Conservation (phyloP, 1,140 invertebrate genomes). For the Caerostris darwini region DNA sequence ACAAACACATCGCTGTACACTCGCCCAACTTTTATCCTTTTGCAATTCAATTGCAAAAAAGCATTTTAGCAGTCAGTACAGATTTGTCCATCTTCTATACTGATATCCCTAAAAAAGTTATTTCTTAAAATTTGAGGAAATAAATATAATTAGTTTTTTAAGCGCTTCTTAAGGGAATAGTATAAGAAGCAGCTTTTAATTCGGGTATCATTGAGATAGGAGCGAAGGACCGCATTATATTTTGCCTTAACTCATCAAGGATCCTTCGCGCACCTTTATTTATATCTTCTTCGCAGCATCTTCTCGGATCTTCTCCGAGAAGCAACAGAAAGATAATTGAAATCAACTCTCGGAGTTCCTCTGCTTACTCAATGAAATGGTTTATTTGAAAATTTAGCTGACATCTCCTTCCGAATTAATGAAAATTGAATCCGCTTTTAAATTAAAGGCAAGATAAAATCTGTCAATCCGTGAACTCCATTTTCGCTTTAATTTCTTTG, state of each 20-base stretch:
- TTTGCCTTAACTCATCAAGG: background rate
- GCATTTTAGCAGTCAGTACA: too few relatives aligned
- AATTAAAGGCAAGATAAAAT: slow-evolving; percentile 50
- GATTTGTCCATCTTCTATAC: too few relatives aligned
- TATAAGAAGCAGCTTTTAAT: too few relatives aligned
- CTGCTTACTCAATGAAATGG: background rate
- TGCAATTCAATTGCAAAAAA: too few relatives aligned
- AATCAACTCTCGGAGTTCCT: slow-evolving; percentile 3
- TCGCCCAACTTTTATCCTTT: too few relatives aligned
- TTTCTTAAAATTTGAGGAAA: too few relatives aligned
- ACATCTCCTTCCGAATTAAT: slow-evolving; percentile 30
- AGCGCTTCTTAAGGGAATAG: too few relatives aligned
- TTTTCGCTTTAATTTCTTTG: slow-evolving; percentile 45
- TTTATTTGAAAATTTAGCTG: slow-evolving; percentile 21
- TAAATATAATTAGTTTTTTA: too few relatives aligned
- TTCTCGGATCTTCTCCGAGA: background rate
- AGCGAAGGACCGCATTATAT: background rate
- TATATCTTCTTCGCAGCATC: background rate
- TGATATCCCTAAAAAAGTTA: too few relatives aligned
- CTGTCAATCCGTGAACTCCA: slow-evolving; percentile 64
- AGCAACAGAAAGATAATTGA: slow-evolving; percentile 30
- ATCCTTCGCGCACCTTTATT: background rate
- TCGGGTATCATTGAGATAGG: too few relatives aligned
- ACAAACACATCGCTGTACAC: too few relatives aligned
- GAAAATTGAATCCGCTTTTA: slow-evolving; percentile 51